These are phyloP conservation scores for Clarias magur DNA, from an alignment of 2,113 vertebrate genomes.

Conservation along the genomic window DNA sequence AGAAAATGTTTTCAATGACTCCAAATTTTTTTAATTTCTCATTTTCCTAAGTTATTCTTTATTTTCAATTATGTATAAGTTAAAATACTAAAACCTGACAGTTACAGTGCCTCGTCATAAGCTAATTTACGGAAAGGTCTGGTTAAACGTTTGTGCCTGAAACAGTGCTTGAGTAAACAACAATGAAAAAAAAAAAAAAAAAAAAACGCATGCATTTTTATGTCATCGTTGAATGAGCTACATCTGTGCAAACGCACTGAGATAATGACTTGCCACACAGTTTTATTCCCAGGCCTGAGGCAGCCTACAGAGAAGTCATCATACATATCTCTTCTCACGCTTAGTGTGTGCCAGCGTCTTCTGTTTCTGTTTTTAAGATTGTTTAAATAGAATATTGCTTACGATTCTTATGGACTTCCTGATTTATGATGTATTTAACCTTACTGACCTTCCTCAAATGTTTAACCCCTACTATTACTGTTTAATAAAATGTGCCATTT, in stretches of 20 bases:
- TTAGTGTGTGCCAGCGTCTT: neutral
- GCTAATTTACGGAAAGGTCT: neutral
- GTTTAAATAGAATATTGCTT: neutral
- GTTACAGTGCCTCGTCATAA: neutral
- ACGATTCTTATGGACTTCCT: neutral
- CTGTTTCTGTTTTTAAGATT: neutral
- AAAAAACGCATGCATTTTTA: conserved; percentile 61
- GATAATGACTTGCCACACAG: conserved; percentile 67
- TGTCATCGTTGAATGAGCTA: conserved; percentile 68
- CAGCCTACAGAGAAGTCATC: conserved; percentile 58
- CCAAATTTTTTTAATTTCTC: neutral
- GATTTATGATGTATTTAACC: neutral
- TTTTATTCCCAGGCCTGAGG: conserved; percentile 67
- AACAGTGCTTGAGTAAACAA: conserved; percentile 47
- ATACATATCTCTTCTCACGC: conserved; percentile 13
- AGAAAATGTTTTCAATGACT: neutral
- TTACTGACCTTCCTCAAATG: neutral
- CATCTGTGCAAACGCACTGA: conserved; percentile 71
- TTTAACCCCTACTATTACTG: too few relatives aligned
- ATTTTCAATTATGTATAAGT: neutral
- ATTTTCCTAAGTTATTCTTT: neutral
- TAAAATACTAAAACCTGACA: neutral
- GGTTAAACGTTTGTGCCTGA: neutral
- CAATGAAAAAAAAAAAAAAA: conserved; percentile 41
- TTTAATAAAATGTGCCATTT: neutral